Evolutionary conservation across 2,797 vertebrate genomes (phyloP), one percentile per base, ranked within the genome.

Genomic region (Enteromius argenteus): DNA sequence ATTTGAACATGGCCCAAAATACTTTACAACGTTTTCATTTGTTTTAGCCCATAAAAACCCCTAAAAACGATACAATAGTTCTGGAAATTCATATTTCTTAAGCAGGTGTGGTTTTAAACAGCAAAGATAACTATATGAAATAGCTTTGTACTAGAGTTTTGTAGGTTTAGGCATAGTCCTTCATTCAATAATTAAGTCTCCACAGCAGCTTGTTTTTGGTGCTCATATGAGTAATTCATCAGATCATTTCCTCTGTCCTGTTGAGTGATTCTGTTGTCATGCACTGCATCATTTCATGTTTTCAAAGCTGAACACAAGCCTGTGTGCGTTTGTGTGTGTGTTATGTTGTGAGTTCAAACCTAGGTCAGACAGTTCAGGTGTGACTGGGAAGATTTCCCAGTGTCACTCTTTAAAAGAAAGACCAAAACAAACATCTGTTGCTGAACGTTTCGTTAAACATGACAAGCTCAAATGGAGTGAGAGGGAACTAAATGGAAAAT

Each of bases 401-500:
- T 30, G 9, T 79, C 11, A 3, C 39, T 71, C 11, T 15, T 11
- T 77, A 35, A 13, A 53, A 66, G 27, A 51, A 49, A 49, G 27
- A 37, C 11, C 17, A 30, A 64, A 46, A 64, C 6, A 17, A 79
- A 67, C 6, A 79, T 49, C 42, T 67, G 13, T n/a, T 51, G 2
- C 21, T 66, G 44, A 51, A 79, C 15, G 66, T 67, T 79, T 67
- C 39, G 67, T 51, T 53, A 17, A 67, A 79, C 42, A 68, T 23
- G 44, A 51, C 77, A 79, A 27, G 62, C 21, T 68, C 77, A 79
- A 53, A 37, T 67, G 21, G 44, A 35, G 77, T 66, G 27, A 67
- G 44, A 67, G 53, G 60, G 7, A 77, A 51, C 9, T 0, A 37
- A 79, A 67, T 79, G 13, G n/a, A 53, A 74, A 30, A 5, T 19